A percentile compares a stretch with the other conserved stretches of the same genome.
Conservation (phyloP, 2,888 invertebrate species). For the Torymus texanus region DNA sequence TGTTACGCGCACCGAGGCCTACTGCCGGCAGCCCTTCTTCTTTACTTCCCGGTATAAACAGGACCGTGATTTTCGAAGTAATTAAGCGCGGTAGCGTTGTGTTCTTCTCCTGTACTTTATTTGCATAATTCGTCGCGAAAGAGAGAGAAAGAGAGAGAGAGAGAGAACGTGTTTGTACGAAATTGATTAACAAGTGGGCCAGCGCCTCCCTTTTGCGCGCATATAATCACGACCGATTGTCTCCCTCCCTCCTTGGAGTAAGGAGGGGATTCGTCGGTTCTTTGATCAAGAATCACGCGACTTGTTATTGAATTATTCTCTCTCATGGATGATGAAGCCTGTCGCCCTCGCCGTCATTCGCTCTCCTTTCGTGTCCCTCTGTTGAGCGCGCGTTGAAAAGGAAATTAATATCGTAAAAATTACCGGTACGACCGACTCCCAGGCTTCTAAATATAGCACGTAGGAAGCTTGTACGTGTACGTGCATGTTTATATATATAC, state of each 20-base stretch:
- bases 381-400: conserved; percentile 13
- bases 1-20: conserved; percentile 61
- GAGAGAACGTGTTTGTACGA: conserved; percentile 1
- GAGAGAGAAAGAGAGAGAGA: too few species aligned
- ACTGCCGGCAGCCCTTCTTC: neutral
- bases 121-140: conserved; percentile 37
- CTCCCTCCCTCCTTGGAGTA: neutral
- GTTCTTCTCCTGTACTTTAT: neutral
- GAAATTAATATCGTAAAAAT: conserved; percentile 42
- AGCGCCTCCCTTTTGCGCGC: neutral
- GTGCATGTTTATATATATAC: too few species aligned
- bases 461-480: neutral
- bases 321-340: conserved; percentile 17
- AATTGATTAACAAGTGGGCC: conserved; percentile 44
- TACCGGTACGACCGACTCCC: neutral
- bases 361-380: neutral
- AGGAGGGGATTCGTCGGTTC: conserved; percentile 19
- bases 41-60: neutral
- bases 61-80: too few species aligned
- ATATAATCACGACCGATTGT: conserved; percentile 49
- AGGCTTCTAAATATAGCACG: conserved; percentile 43
- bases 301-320: conserved; percentile 54
- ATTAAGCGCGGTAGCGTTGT: too few species aligned
- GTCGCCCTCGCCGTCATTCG: conserved; percentile 28
- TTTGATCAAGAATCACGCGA: conserved; percentile 51